phyloP scores from a whole-genome alignment of 2,888 invertebrate species.

The Tipula helvola region DNA sequence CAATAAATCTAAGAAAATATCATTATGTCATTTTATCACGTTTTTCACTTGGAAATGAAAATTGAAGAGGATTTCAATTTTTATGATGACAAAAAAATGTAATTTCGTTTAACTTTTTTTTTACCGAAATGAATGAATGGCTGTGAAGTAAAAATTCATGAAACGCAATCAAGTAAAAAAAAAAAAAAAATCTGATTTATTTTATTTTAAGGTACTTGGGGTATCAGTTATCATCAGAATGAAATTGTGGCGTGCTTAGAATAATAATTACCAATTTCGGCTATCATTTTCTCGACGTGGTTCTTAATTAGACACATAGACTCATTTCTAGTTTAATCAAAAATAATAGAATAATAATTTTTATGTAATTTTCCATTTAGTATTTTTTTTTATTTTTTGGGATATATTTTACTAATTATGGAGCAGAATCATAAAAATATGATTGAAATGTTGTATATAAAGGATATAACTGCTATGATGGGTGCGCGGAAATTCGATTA shows the following conservation, averaged over 20 bases:
- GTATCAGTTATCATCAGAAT: not conserved
- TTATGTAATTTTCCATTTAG: not conserved
- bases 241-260: not conserved
- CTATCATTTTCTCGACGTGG: not conserved
- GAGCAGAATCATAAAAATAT: not conserved
- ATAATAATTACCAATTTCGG: not conserved
- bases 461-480: not conserved
- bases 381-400: not conserved
- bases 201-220: not conserved
- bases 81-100: not conserved
- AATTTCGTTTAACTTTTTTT: not conserved
- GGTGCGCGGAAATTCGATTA: not conserved
- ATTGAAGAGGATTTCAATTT: not conserved
- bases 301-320: not conserved
- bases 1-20: not conserved
- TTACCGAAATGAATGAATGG: not conserved
- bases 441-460: not conserved
- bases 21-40: not conserved
- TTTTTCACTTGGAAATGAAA: not conserved
- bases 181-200: not conserved
- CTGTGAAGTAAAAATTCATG: not conserved
- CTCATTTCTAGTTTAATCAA: not conserved
- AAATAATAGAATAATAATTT: not conserved
- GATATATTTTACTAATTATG: not conserved
- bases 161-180: not conserved